phyloP scores from a whole-genome alignment of 2,797 vertebrate genomes.

The Tympanoctomys barrerae region DNA sequence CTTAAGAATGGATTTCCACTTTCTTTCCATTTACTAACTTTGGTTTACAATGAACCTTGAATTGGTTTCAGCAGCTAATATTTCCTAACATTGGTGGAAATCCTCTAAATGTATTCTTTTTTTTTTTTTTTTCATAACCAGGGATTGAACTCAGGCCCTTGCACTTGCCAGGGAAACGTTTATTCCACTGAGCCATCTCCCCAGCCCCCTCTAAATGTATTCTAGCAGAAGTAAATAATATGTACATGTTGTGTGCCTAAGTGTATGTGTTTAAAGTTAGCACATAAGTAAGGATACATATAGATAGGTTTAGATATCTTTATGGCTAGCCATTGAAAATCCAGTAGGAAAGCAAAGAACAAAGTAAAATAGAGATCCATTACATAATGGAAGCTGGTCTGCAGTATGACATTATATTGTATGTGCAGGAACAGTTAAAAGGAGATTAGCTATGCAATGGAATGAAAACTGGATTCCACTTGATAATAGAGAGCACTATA shows the following conservation, averaged over 20 bases:
- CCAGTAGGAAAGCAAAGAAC: neutral
- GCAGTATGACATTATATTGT: constrained; percentile 11
- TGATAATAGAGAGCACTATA: neutral
- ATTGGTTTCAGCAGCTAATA: constrained; percentile 58
- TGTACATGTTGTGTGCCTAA: neutral
- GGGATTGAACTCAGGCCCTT: no score
- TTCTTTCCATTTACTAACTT: constrained; percentile 55
- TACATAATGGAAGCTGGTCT: constrained; percentile 27
- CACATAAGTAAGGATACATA: neutral
- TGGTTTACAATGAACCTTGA: constrained; percentile 12
- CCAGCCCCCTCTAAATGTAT: neutral
- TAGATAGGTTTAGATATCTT: neutral
- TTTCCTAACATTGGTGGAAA: constrained; percentile 62
- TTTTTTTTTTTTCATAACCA: no score
- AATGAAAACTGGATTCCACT: constrained; percentile 21
- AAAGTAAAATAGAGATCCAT: constrained; percentile 55
- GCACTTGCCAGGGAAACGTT: no score
- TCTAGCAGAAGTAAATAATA: constrained; percentile 36
- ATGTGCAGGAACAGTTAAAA: constrained; percentile 26
- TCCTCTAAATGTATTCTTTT: constrained; percentile 26
- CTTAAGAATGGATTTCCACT: constrained; percentile 53
- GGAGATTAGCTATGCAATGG: neutral
- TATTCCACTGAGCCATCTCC: no score
- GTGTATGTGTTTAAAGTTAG: constrained; percentile 20
- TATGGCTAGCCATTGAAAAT: constrained; percentile 50